Conservation (phyloP, 2,113 vertebrate genomes). For the Nothoprocta perdicaria region DNA sequence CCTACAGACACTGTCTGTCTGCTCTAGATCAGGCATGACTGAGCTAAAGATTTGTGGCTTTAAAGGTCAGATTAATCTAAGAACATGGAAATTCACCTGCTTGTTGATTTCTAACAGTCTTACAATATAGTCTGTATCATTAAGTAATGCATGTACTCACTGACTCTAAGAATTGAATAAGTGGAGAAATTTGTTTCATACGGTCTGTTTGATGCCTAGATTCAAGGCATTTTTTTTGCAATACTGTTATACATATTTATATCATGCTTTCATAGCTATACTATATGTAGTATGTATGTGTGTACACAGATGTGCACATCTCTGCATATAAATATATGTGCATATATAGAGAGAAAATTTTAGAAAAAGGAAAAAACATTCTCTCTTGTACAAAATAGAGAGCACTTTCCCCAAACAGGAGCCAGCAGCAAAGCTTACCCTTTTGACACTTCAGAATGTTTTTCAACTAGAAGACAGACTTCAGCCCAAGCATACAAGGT, state of each 20-base stretch:
- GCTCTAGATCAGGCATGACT: conserved; percentile 22
- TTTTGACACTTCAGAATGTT: background rate
- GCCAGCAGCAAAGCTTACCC: background rate
- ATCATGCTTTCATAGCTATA: background rate
- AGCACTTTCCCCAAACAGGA: background rate
- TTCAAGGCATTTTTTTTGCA: background rate
- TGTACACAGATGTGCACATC: no score
- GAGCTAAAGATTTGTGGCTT: conserved; percentile 24
- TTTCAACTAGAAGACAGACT: background rate
- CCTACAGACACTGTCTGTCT: background rate
- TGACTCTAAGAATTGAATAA: background rate
- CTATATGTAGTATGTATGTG: background rate
- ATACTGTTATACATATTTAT: background rate
- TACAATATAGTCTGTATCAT: background rate
- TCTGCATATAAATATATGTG: no score
- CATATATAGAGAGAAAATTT: background rate
- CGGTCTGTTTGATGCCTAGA: background rate
- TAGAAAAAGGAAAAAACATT: background rate
- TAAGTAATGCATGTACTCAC: background rate
- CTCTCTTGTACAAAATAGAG: background rate
- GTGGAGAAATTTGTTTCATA: background rate
- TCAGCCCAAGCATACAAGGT: background rate
- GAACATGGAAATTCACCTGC: background rate
- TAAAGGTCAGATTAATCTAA: conserved; percentile 26
- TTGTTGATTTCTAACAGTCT: background rate